A percentile compares a stretch with the other conserved stretches of the same genome.
Evolutionary conservation across 2,888 invertebrate species (phyloP).

Genomic region (Papilio demoleus): DNA sequence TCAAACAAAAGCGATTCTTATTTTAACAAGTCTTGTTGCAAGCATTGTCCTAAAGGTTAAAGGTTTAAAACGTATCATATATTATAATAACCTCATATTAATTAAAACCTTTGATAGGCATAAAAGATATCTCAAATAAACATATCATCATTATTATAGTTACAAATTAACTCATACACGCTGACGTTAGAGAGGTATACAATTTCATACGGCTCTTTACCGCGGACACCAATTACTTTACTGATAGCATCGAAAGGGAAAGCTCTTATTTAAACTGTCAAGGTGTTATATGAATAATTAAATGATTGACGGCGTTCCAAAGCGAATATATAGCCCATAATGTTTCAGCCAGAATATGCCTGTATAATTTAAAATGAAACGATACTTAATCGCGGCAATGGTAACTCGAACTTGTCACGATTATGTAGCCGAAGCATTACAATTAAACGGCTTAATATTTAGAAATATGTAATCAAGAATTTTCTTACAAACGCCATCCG

Average conservation of each 20-base stretch:
- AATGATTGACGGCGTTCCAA: not conserved
- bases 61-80: too few species aligned
- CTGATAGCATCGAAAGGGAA: constrained; percentile 33
- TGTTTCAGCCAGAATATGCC: too few species aligned
- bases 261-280: constrained; percentile 17
- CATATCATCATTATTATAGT: not conserved
- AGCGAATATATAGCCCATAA: not conserved
- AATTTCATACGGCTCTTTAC: constrained; percentile 18
- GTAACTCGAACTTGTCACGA: too few species aligned
- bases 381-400: too few species aligned
- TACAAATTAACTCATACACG: constrained; percentile 9
- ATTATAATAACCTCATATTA: too few species aligned
- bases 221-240: constrained; percentile 31
- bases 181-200: constrained; percentile 5
- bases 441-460: too few species aligned
- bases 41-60: too few species aligned
- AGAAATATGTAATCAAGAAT: too few species aligned
- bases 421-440: too few species aligned
- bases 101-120: too few species aligned
- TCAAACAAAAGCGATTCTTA: not conserved
- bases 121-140: not conserved
- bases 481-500: too few species aligned
- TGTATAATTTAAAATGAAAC: too few species aligned
- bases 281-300: constrained; percentile 27
- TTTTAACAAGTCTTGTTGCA: not conserved